phyloP scores from a whole-genome alignment of 2,113 vertebrate genomes.

The Circaetus gallicus region DNA sequence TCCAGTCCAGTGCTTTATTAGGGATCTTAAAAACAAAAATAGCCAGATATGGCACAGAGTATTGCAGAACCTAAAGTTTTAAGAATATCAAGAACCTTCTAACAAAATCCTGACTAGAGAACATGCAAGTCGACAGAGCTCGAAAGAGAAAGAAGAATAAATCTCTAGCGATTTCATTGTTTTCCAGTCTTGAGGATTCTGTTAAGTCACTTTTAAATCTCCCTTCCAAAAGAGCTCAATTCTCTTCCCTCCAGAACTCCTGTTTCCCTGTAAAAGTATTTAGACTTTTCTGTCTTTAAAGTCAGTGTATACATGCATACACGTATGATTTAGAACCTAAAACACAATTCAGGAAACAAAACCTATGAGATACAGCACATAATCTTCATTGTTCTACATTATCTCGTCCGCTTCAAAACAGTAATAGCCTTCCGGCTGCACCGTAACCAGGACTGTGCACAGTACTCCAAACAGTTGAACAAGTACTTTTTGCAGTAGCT shows the following conservation, averaged over 20 bases:
- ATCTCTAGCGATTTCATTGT: background rate
- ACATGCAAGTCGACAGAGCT: background rate
- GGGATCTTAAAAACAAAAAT: background rate
- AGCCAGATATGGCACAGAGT: background rate
- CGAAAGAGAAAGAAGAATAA: background rate
- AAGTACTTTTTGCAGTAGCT: background rate
- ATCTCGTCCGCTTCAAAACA: conserved; percentile 14
- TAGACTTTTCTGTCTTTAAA: background rate
- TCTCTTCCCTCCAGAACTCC: background rate
- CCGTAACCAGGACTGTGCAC: background rate
- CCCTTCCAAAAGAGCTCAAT: background rate
- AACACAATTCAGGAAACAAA: conserved; percentile 5
- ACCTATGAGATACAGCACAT: background rate
- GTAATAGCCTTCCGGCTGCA: background rate
- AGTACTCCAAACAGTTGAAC: background rate
- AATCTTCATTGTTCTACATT: background rate
- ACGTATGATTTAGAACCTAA: background rate
- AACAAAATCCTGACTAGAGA: background rate
- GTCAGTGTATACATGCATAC: background rate
- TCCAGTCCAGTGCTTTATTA: background rate
- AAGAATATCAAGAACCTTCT: background rate
- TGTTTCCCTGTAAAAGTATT: background rate
- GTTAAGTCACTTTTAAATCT: background rate
- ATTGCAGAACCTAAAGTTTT: background rate
- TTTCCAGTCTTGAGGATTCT: background rate